Percentiles rank a stretch among this genome's conserved stretches.
phyloP scores from a whole-genome alignment of 2,113 vertebrate species.

The Etia nguti region DNA sequence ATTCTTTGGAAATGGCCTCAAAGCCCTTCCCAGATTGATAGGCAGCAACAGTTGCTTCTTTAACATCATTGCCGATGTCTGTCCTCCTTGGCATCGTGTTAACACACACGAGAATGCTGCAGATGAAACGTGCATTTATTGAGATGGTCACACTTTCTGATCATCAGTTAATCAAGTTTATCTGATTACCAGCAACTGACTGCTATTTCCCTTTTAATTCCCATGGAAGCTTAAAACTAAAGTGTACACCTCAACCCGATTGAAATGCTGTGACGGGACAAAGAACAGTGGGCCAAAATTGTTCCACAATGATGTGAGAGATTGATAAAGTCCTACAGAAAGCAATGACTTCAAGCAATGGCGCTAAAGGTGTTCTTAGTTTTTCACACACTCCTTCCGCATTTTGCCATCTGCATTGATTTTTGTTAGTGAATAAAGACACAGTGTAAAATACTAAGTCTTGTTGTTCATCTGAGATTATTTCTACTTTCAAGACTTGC shows the following conservation, averaged over 20 bases:
- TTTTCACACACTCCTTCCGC: accelerated
- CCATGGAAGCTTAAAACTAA: background rate
- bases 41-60: background rate
- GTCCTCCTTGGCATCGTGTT: background rate
- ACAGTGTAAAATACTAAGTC: background rate
- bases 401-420: background rate
- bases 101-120: background rate
- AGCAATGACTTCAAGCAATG: background rate
- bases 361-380: accelerated
- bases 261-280: background rate
- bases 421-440: background rate
- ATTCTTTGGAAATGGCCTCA: background rate
- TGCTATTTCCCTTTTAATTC: background rate
- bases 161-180: background rate
- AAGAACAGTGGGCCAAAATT: background rate
- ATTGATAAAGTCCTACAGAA: accelerated
- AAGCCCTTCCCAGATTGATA: background rate
- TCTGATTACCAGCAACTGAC: background rate
- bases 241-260: background rate
- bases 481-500: background rate
- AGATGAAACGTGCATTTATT: background rate
- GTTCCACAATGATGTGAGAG: background rate
- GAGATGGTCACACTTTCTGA: background rate
- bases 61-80: accelerated
- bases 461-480: background rate